Percentiles rank a stretch among this genome's conserved stretches.
Conservation (phyloP, 2,797 vertebrate genomes). For the Bryconaethiops microstoma region DNA sequence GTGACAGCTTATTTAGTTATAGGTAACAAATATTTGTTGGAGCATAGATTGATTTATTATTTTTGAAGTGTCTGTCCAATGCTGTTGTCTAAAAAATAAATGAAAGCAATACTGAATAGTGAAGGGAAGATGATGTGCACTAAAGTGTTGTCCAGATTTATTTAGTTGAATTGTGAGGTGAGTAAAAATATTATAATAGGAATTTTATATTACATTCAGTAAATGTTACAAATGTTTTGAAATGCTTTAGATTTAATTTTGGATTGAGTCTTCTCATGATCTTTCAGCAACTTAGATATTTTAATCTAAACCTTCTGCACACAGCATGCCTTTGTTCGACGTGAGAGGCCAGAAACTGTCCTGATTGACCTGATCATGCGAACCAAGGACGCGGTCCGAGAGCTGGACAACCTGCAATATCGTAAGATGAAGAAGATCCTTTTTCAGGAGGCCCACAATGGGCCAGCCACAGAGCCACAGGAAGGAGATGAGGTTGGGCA, state of each 20-base stretch:
- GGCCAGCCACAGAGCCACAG: slow-evolving; percentile 88
- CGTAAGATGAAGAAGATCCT: slow-evolving; percentile 99
- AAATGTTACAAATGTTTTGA: background rate
- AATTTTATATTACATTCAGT: background rate
- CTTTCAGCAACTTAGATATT: background rate
- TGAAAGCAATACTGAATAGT: background rate
- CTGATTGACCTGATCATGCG: slow-evolving; percentile 97
- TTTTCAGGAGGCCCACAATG: slow-evolving; percentile 97
- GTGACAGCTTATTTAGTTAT: background rate
- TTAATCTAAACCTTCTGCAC: background rate
- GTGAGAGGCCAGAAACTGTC: slow-evolving; percentile 94
- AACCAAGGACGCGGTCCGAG: slow-evolving; percentile 96
- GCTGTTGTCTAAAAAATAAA: too few relatives aligned
- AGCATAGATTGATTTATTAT: too few relatives aligned
- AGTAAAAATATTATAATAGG: too few relatives aligned
- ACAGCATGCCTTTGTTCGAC: slow-evolving; percentile 95
- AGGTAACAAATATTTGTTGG: too few relatives aligned
- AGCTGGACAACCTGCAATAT: slow-evolving; percentile 98
- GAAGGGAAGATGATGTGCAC: too few relatives aligned
- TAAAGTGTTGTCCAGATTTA: too few relatives aligned
- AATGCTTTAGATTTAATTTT: background rate
- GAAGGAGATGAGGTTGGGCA: slow-evolving; percentile 92
- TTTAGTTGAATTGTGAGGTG: too few relatives aligned
- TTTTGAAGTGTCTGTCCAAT: too few relatives aligned
- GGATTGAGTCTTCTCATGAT: background rate